Evolutionary conservation across 2,113 vertebrate species (phyloP), one percentile per base, ranked within the genome.

Genomic region (Kobus ellipsiprymnus): DNA sequence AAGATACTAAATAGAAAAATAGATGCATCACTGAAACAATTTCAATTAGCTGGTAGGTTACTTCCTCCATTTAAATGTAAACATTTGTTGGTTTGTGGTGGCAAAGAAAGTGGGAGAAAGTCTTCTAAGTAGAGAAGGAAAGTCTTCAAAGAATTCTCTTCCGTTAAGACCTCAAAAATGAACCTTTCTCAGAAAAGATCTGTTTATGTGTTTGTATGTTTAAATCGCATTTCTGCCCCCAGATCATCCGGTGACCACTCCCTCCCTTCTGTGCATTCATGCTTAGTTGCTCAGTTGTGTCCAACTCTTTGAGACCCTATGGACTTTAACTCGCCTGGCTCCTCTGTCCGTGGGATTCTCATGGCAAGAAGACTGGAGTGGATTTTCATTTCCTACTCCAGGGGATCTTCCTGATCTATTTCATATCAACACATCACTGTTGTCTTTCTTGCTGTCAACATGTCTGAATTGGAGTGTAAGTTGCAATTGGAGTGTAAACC

Each of bases 1-100:
- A 90, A 50, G 23, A 14, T 87, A 78, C 91, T 95, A 96, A 96
- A 97, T 96, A 48, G 33, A 29, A 92, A 86, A 97, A 77, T 48
- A 54, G 50, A 59, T 0, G 91, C 33, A 23, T 60, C 95, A 44
- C 27, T 50, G 84, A 44, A 77, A 67, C 40, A 12, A 7, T 87
- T 95, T 97, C 98, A 0, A 0, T 96, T 97, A 84, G 55, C 91
- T 23, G n/a, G 40, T 78, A 85, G 25, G 13, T 93, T 86, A 5
- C 95, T 86, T 55, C 14, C 8, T 54, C 84, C 13, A 4, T 15
- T 86, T 59, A 30, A 74, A 55, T 67, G n/a, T 16, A 81, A 92
- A 81, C 0, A 6, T 97, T 60, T 59, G 57, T 71, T 10, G 6
- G 29, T 77, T 91, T 81, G 57, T 40, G 23, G 64, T n/a, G 40